Evolutionary conservation across 2,797 vertebrate species (phyloP).

Genomic region (Lepidocolaptes lacrymiger): DNA sequence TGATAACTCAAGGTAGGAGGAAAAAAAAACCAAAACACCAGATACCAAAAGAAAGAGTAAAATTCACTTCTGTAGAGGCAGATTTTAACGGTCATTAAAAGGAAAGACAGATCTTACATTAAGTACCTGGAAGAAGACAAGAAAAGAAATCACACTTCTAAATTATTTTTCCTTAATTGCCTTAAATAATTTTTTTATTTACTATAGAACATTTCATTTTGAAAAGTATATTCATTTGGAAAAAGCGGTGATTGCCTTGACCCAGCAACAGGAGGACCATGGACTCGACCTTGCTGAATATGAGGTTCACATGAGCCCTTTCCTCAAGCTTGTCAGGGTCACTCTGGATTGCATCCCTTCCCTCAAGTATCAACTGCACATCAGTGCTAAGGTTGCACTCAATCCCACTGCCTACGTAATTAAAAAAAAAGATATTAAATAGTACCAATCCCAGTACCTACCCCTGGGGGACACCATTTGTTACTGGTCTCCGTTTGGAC

Average conservation of each 20-base stretch:
- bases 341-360: background rate
- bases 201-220: background rate
- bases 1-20: background rate
- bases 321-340: background rate
- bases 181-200: background rate
- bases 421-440: background rate
- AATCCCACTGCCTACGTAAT: background rate
- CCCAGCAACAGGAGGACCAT: background rate
- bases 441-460: background rate
- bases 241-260: background rate
- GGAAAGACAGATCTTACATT: background rate
- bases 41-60: background rate
- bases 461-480: background rate
- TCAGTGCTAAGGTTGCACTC: background rate
- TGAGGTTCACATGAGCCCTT: fast-evolving
- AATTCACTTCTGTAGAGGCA: background rate
- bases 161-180: background rate
- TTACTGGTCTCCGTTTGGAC: background rate
- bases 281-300: background rate
- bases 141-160: background rate
- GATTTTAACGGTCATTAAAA: background rate
- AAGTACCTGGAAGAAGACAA: background rate
- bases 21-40: background rate
- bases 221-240: background rate
- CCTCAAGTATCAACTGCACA: background rate